phyloP scores from a whole-genome alignment of 1,140 invertebrate genomes.

The Pseudomyrmex dendroicus region DNA sequence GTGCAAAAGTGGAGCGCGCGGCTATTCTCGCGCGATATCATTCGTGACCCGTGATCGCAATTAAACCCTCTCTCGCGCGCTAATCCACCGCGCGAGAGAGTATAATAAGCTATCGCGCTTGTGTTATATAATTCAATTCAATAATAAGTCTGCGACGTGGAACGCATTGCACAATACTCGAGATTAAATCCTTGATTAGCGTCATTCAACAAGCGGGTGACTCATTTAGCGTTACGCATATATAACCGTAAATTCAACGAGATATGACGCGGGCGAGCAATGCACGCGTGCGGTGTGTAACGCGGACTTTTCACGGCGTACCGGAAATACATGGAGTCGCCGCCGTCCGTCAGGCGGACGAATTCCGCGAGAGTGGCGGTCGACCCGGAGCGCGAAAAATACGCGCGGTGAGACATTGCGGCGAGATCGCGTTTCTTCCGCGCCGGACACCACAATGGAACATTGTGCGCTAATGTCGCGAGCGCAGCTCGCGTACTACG shows the following conservation, averaged over 20 bases:
- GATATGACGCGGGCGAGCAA: background rate
- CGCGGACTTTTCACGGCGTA: constrained; percentile 18
- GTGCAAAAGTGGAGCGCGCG: background rate
- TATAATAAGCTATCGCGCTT: too few species aligned
- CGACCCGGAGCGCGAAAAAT: constrained; percentile 28
- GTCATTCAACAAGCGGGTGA: constrained; percentile 15
- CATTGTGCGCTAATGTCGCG: constrained; percentile 74
- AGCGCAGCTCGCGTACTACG: constrained; percentile 4
- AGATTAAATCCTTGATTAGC: constrained; percentile 21
- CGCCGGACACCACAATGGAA: constrained; percentile 67
- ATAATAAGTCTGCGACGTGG: background rate
- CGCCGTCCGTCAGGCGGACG: background rate
- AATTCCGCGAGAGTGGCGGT: constrained; percentile 37
- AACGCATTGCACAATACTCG: background rate
- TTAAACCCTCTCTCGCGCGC: background rate
- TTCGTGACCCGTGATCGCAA: constrained; percentile 36
- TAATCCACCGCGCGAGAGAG: too few species aligned
- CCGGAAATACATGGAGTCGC: constrained; percentile 26
- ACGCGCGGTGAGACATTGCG: constrained; percentile 47
- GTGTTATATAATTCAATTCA: background rate
- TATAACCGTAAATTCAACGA: constrained; percentile 26
- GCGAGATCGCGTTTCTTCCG: constrained; percentile 58
- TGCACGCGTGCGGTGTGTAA: background rate
- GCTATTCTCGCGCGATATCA: constrained; percentile 16
- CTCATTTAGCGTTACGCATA: constrained; percentile 15